Conservation (phyloP, 1,140 invertebrate genomes). For the Drosophila melanica region DNA sequence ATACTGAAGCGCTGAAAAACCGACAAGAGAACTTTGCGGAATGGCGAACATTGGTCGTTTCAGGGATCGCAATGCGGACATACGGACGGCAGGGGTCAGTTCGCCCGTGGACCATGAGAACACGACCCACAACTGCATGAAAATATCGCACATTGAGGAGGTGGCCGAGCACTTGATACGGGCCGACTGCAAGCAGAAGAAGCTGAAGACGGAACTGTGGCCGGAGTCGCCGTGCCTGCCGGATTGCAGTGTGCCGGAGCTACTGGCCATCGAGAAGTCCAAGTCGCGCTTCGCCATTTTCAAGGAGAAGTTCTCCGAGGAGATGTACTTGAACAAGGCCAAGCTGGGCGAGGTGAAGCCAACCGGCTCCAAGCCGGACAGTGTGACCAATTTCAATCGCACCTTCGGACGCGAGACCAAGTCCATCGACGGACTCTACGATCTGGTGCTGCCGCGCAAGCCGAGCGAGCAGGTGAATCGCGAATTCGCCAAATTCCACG, state of each 20-base stretch:
- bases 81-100: conserved; percentile 42
- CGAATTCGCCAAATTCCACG: conserved; percentile 59
- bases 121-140: conserved; percentile 20
- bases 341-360: conserved; percentile 51
- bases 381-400: conserved; percentile 58
- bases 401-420: conserved; percentile 51
- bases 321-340: conserved; percentile 60
- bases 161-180: conserved; percentile 48
- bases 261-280: conserved; percentile 50
- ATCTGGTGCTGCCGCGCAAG: conserved; percentile 57
- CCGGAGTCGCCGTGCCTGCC: conserved; percentile 37
- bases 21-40: neutral
- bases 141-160: conserved; percentile 42
- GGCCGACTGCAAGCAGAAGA: conserved; percentile 25
- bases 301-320: conserved; percentile 71
- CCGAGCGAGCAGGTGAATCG: conserved; percentile 54
- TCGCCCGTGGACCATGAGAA: neutral
- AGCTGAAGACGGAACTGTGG: neutral
- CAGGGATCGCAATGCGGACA: conserved; percentile 44
- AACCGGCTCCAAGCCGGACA: conserved; percentile 57
- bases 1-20: too few species aligned
- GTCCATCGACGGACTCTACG: conserved; percentile 32
- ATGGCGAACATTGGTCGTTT: conserved; percentile 51
- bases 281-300: conserved; percentile 70
- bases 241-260: conserved; percentile 25